A percentile compares a stretch with the other conserved stretches of the same genome.
Evolutionary conservation across 1,140 invertebrate genomes (phyloP).

Genomic region (Drosophila watanabei): DNA sequence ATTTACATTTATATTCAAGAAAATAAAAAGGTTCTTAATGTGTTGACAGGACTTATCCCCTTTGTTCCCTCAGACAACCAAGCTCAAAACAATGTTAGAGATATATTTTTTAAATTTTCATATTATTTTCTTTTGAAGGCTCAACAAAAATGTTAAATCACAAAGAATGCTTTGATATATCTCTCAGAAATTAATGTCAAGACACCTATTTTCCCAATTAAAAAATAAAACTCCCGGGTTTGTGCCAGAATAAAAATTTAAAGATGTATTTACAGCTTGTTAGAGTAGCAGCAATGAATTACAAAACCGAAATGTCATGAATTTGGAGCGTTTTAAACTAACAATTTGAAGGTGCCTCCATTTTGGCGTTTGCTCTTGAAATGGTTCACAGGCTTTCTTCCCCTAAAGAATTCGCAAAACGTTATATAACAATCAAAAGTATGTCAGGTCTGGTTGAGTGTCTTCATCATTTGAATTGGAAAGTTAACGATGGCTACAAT

Average conservation of each 20-base stretch:
- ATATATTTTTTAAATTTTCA: too few species aligned
- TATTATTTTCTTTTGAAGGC: too few species aligned
- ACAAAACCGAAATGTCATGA: not conserved
- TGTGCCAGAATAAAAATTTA: not conserved
- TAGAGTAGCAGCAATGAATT: not conserved
- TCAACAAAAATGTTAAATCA: too few species aligned
- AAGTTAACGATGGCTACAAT: not conserved
- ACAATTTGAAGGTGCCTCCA: constrained; percentile 21
- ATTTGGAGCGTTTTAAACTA: constrained; percentile 5
- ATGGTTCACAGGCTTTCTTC: not conserved
- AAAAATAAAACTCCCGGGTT: not conserved
- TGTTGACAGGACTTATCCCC: too few species aligned
- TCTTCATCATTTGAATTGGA: not conserved
- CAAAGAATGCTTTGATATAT: too few species aligned
- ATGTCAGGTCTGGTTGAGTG: not conserved
- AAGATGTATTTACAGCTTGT: not conserved
- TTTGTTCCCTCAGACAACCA: too few species aligned
- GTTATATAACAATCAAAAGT: constrained; percentile 16
- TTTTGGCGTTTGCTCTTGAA: not conserved
- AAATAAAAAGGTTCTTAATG: too few species aligned
- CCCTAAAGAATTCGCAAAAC: constrained; percentile 29
- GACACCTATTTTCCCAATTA: too few species aligned
- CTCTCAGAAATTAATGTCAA: too few species aligned
- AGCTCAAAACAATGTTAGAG: too few species aligned
- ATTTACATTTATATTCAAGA: too few species aligned